Evolutionary conservation across 1,140 invertebrate species (phyloP).

Genomic region (Penaeus vannamei): DNA sequence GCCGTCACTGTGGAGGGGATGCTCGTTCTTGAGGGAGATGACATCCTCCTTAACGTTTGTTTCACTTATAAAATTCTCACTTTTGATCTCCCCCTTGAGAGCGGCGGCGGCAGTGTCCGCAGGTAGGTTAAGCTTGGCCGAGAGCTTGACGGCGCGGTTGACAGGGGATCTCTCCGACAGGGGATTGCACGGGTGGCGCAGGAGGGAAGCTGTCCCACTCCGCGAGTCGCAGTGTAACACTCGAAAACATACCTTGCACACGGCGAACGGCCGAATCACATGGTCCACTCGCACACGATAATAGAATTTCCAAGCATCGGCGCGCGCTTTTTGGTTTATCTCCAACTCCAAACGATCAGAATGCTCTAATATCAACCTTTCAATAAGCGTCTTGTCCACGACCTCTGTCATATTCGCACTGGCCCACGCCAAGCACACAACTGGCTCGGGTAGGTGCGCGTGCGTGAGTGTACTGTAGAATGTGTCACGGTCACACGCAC

Average conservation of each 20-base stretch:
- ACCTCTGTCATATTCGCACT: conserved; percentile 68
- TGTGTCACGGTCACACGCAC: conserved; percentile 66
- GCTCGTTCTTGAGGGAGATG: conserved; percentile 40
- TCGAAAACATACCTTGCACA: conserved; percentile 68
- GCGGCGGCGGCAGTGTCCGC: conserved; percentile 52
- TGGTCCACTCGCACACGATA: conserved; percentile 67
- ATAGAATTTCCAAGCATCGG: conserved; percentile 68
- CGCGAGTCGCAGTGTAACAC: conserved; percentile 68
- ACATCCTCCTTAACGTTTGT: conserved; percentile 48
- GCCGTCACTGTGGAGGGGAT: conserved; percentile 33
- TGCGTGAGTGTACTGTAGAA: conserved; percentile 68
- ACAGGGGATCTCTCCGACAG: conserved; percentile 68
- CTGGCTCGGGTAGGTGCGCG: conserved; percentile 65
- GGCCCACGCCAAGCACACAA: conserved; percentile 66
- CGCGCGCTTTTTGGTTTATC: conserved; percentile 67
- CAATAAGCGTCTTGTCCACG: conserved; percentile 68
- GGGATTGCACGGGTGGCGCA: conserved; percentile 67
- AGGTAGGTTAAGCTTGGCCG: conserved; percentile 66
- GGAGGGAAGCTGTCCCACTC: conserved; percentile 66
- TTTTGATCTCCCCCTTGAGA: conserved; percentile 50
- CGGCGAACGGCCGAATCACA: conserved; percentile 65
- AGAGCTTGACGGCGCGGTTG: conserved; percentile 65
- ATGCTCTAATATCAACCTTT: conserved; percentile 68
- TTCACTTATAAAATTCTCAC: conserved; percentile 55
- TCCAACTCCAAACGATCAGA: conserved; percentile 67